phyloP scores from a whole-genome alignment of 2,113 vertebrate genomes.

The Anguilla japonica region DNA sequence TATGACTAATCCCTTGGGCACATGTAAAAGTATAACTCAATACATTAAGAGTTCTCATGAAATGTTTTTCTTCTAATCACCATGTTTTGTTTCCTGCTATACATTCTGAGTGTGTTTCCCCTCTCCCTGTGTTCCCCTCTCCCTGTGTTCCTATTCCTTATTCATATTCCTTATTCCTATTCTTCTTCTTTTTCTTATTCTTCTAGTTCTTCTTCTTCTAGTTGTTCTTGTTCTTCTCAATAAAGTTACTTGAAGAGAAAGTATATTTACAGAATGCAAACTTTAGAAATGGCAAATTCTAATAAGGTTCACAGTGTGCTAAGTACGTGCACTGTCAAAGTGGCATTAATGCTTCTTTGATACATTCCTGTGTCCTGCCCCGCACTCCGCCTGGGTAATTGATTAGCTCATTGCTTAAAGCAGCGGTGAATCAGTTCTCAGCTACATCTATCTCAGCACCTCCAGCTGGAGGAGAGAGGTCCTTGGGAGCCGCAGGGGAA shows the following conservation, averaged over 20 bases:
- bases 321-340: slow-evolving; percentile 37
- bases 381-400: slow-evolving; percentile 63
- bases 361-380: slow-evolving; percentile 54
- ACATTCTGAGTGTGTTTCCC: too few species aligned
- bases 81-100: too few species aligned
- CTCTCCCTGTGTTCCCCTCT: too few species aligned
- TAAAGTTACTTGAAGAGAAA: slow-evolving; percentile 40
- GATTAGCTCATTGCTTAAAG: slow-evolving; percentile 69
- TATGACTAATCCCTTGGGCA: too few species aligned
- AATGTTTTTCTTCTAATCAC: too few species aligned
- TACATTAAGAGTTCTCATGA: too few species aligned
- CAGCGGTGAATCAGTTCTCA: slow-evolving; percentile 69
- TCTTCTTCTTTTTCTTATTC: too few species aligned
- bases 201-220: slow-evolving; percentile 49
- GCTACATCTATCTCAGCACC: slow-evolving; percentile 52
- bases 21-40: too few species aligned
- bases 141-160: too few species aligned
- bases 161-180: too few species aligned
- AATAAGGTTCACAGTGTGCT: slow-evolving; percentile 44
- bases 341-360: slow-evolving; percentile 68
- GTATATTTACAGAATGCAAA: slow-evolving; percentile 7
- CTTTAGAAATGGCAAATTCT: slow-evolving; percentile 42
- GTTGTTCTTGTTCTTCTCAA: slow-evolving; percentile 54
- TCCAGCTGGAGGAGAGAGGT: slow-evolving; percentile 26
- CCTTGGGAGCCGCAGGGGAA: background rate